These are phyloP conservation scores for Otolemur garnettii DNA, from an alignment of 2,113 vertebrate genomes.

Conservation along the genomic window DNA sequence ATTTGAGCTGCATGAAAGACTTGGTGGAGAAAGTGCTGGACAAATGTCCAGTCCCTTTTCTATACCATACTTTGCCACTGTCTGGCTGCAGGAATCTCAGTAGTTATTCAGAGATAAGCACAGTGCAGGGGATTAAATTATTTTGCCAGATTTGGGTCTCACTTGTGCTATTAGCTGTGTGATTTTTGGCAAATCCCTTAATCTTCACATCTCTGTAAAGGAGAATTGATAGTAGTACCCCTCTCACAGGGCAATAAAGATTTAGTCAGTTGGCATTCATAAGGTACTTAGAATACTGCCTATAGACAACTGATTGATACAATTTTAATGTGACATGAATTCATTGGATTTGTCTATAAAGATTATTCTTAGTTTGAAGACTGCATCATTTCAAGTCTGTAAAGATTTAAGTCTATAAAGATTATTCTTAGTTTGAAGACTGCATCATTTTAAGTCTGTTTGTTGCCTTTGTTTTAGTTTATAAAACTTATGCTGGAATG, in stretches of 20 bases:
- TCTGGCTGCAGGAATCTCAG: not conserved
- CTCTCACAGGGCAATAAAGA: not conserved
- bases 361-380: not conserved
- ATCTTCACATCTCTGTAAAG: conserved; percentile 24
- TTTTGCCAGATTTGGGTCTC: not conserved
- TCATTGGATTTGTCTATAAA: not conserved
- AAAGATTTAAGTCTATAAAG: not conserved
- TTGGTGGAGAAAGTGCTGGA: not conserved
- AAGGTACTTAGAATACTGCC: not conserved
- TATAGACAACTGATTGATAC: not conserved
- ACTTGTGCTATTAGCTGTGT: not conserved
- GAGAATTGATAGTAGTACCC: not conserved
- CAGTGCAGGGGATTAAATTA: not conserved
- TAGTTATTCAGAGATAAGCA: not conserved
- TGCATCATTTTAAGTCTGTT: not conserved
- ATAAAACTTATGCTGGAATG: not conserved
- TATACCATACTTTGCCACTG: not conserved
- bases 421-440: not conserved
- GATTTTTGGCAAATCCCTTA: not conserved
- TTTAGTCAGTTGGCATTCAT: not conserved
- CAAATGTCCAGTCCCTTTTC: not conserved
- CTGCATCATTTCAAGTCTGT: not conserved
- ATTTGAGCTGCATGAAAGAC: not conserved
- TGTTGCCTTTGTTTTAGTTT: conserved; percentile 52
- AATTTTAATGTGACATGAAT: not conserved